A percentile compares a stretch with the other conserved stretches of the same genome.
Evolutionary conservation across 2,113 vertebrate species (phyloP).

Genomic region (Alexandromys fortis): DNA sequence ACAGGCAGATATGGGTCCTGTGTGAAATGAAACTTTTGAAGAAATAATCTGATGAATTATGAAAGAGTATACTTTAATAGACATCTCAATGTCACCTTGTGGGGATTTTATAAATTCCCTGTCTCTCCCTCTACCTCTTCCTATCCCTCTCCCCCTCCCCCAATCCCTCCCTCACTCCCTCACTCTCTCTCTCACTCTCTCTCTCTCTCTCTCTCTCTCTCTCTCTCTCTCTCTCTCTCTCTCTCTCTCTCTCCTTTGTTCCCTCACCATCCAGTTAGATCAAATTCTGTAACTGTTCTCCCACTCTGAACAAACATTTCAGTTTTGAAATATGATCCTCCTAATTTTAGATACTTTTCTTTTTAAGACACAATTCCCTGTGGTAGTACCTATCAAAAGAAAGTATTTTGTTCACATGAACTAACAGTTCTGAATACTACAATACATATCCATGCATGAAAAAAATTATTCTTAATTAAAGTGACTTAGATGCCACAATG

Average conservation of each 20-base stretch:
- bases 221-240: no score
- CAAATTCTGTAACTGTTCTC: neutral
- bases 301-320: slow-evolving; percentile 72
- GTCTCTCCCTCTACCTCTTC: no score
- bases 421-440: slow-evolving; percentile 60
- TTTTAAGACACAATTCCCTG: slow-evolving; percentile 67
- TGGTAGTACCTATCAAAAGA: slow-evolving; percentile 67
- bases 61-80: slow-evolving; percentile 73
- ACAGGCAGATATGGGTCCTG: slow-evolving; percentile 72
- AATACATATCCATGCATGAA: slow-evolving; percentile 28
- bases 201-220: no score
- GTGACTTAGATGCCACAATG: neutral
- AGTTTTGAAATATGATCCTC: slow-evolving; percentile 76
- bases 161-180: no score
- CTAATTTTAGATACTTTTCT: slow-evolving; percentile 75
- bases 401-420: slow-evolving; percentile 66
- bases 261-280: neutral
- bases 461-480: slow-evolving; percentile 22
- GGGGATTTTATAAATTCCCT: neutral
- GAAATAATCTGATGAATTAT: slow-evolving; percentile 71
- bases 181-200: no score
- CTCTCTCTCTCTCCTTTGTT: neutral
- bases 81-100: slow-evolving; percentile 73
- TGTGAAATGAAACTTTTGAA: slow-evolving; percentile 62
- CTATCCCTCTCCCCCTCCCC: no score